These are phyloP conservation scores for Bambusicola thoracicus DNA, from an alignment of 2,113 vertebrate genomes.

Conservation along the genomic window DNA sequence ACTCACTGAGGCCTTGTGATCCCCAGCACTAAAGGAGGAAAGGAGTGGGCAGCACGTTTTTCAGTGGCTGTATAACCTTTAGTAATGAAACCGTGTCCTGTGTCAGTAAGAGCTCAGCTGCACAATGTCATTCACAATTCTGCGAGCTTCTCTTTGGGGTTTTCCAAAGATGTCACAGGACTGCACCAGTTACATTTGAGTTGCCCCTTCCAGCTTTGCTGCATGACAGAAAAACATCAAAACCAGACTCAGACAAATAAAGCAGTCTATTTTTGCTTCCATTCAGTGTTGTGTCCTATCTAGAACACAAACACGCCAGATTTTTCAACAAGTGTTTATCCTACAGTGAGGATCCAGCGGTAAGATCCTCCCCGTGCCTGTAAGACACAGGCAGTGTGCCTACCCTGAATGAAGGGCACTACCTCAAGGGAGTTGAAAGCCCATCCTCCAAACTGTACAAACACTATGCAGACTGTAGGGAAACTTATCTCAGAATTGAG, in stretches of 20 bases:
- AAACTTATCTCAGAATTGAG: background rate
- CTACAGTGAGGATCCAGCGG: background rate
- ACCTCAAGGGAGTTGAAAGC: background rate
- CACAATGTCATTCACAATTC: background rate
- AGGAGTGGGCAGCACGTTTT: background rate
- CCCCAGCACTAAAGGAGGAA: background rate
- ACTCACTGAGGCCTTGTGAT: constrained; percentile 15
- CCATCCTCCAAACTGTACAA: background rate
- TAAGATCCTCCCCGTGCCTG: background rate
- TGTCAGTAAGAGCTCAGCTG: background rate
- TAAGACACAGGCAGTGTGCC: background rate
- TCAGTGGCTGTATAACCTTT: background rate
- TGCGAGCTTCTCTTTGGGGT: background rate
- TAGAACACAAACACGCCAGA: background rate
- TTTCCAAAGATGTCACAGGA: background rate
- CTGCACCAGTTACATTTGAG: background rate
- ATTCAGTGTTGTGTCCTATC: background rate
- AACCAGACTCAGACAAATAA: background rate
- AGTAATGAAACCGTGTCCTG: background rate
- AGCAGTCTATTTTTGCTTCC: background rate
- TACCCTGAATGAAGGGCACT: background rate
- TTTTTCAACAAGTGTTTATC: background rate
- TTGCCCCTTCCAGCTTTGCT: background rate
- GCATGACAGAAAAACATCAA: background rate
- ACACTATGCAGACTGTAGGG: background rate